Base-by-base conservation (phyloP, 2,113 vertebrate species). In the Cyphomyrus plagiostoma region DNA sequence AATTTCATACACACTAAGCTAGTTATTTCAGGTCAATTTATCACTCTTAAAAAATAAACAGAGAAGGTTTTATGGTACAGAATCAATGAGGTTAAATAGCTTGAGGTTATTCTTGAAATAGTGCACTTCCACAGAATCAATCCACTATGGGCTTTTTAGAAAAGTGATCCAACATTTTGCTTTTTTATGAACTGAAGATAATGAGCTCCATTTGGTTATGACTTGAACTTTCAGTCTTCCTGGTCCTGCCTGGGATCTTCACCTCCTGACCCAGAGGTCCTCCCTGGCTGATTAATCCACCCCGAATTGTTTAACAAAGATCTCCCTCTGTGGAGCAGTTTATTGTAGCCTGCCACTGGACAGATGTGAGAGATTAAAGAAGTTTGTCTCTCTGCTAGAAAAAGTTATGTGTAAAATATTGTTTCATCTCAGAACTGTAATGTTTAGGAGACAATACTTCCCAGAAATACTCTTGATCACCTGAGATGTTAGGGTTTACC, bases 291-390 rank as follows among this genome's bases (percentile, higher is more conserved):
- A 80, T 42, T 80, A 80, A 80, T 39, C 74, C 74, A 80, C 74
- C 2, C 74, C 19, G 35, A 80, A 80, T 39, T 19, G 1, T 80
- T 80, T 42, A 35, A 80, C 74, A 80, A 19, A 80, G 35, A 80
- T 42, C 4, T 80, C 35, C 35, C 11, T 39, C 70, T 39, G 30
- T 39, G 35, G 5, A 5, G 70, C 13, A 77, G 17, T 39, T 39
- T 9, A 80, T 42, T 80, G 74, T 80, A 80, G 15, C 30, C 70
- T 77, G 70, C 74, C 35, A 80, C 35, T 19, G 74, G 35, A 39
- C 74, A 80, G 74, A 42, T 80, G 74, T 80, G 35, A 17, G 74
- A 80, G 35, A 80, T 80, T 80, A 80, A 80, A 80, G 74, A 80
- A 19, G 35, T 80, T 80, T 80, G 74, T 39, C 74, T 39, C 35